phyloP scores from a whole-genome alignment of 2,797 vertebrate genomes.

The Paguma larvata region DNA sequence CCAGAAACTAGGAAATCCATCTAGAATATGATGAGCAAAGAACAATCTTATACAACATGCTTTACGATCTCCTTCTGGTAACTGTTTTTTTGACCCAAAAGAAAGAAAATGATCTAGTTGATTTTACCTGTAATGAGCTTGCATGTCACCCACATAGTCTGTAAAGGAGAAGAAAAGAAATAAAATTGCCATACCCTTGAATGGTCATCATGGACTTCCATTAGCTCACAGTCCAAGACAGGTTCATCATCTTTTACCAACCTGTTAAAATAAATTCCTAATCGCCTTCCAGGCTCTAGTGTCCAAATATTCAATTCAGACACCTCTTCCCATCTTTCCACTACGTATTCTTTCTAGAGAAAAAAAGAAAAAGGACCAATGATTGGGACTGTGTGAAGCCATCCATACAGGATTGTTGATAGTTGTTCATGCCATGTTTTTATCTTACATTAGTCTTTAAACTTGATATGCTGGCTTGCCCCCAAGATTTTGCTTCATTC shows the following conservation, averaged over 20 bases:
- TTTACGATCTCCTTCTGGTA: background rate
- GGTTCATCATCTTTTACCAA: background rate
- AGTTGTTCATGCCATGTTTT: background rate
- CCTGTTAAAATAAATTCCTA: background rate
- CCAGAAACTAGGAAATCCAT: background rate
- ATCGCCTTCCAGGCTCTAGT: background rate
- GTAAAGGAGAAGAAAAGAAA: background rate
- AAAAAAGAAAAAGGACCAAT: background rate
- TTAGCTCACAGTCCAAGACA: background rate
- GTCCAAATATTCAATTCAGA: background rate
- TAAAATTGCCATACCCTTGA: background rate
- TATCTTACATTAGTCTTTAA: background rate
- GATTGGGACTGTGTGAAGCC: background rate
- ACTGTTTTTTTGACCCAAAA: background rate
- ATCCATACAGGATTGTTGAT: background rate
- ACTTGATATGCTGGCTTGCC: background rate
- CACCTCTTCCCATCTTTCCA: background rate
- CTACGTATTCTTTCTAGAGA: background rate
- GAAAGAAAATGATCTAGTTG: slow-evolving; percentile 32
- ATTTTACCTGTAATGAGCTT: background rate
- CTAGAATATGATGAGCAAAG: background rate
- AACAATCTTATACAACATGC: background rate
- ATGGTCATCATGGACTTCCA: background rate
- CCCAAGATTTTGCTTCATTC: background rate
- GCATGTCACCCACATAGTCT: background rate